phyloP scores from a whole-genome alignment of 2,888 invertebrate genomes.

The Nebria salina region DNA sequence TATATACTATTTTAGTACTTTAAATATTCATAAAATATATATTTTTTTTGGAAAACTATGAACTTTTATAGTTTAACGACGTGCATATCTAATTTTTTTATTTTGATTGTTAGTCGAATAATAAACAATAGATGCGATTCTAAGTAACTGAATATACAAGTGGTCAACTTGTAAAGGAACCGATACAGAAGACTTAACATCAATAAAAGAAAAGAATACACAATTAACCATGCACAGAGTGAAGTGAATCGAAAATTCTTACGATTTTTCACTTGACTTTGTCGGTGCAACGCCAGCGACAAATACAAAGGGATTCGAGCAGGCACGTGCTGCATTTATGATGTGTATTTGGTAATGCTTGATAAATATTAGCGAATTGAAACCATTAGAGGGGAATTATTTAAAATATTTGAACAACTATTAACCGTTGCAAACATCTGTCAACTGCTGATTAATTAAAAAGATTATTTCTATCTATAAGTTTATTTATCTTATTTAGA shows the following conservation, averaged over 20 bases:
- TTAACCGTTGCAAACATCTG: not conserved
- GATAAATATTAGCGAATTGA: not conserved
- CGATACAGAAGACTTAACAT: conserved; percentile 22
- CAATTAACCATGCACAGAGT: conserved; percentile 39
- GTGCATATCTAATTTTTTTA: too few species aligned
- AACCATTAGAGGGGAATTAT: not conserved
- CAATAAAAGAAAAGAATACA: conserved; percentile 35
- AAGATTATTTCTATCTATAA: not conserved
- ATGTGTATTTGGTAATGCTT: not conserved
- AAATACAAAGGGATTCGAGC: not conserved
- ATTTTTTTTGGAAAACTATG: too few species aligned
- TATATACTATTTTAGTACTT: too few species aligned
- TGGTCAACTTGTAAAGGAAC: not conserved
- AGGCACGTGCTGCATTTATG: not conserved
- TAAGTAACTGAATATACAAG: not conserved
- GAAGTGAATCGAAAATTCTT: conserved; percentile 37
- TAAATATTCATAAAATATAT: too few species aligned
- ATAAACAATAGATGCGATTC: too few species aligned
- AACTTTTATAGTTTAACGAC: too few species aligned
- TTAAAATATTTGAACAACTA: not conserved
- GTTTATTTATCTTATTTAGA: not conserved
- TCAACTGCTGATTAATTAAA: not conserved
- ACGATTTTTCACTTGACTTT: conserved; percentile 43
- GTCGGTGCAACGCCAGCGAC: conserved; percentile 25
- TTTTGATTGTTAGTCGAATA: too few species aligned